Base-by-base conservation (phyloP, 2,113 vertebrate species). In the Pedionomus torquatus region DNA sequence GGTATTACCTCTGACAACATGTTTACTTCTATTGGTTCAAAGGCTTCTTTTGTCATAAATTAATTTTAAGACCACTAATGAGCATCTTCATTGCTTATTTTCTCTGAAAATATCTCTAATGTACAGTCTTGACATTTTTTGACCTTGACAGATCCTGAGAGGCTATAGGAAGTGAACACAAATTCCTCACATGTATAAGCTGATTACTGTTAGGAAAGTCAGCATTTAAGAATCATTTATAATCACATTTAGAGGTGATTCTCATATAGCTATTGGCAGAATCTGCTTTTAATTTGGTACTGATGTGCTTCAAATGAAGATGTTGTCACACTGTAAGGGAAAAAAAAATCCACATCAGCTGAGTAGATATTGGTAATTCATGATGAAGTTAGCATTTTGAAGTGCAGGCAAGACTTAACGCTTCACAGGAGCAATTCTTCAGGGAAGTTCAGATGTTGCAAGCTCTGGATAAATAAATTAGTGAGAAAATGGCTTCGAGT, bases 171-270 rank as follows among this genome's bases (percentile, higher is more conserved):
- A 80, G n/a, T 70, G 33, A 96, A 81, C 23, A 96, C 8, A 89
- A 88, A 96, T 93, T 97, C 91, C 52, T 98, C 60, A 83, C 64
- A 90, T 30, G 12, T 71, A 57, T 96, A 96, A 98, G 78, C 89
- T 97, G 91, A 96, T 98, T 97, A 95, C 41, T 69, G 46, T 96
- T 82, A 93, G 54, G 89, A 75, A 95, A 96, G 70, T 92, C 37
- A 68, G 89, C 89, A 96, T 97, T 95, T 96, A 94, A 94, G 49
- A 55, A 97, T 91, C 60, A 94, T 94, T 97, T 95, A 91, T 97
- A 98, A 97, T 97, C 94, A 97, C 71, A 93, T 96, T 96, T 97
- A 69, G 43, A 96, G 17, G 31, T 91, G 78, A 94, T 87, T 70
- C 52, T 94, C 44, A 44, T 43, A 81, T 33, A 93, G 63, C 46